Evolutionary conservation across 2,113 vertebrate genomes (phyloP).

Genomic region (Daubentonia madagascariensis): DNA sequence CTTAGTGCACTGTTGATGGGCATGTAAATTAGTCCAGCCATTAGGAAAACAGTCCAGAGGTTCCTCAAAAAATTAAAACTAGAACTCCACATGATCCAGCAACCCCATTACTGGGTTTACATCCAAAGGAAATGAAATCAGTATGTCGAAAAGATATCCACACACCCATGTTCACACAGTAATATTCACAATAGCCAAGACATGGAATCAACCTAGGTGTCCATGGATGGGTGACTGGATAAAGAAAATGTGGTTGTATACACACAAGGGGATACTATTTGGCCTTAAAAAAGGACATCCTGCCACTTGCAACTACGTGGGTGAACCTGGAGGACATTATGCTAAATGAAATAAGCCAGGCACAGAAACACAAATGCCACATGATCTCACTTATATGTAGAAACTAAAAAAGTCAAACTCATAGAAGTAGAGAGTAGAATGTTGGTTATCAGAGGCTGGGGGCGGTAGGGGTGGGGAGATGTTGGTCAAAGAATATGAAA

Average conservation of each 20-base stretch:
- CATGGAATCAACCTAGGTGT: background rate
- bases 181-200: background rate
- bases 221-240: background rate
- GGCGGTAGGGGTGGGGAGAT: background rate
- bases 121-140: background rate
- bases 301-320: background rate
- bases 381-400: background rate
- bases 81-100: background rate
- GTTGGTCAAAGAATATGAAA: background rate
- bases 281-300: background rate
- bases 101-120: too few species aligned
- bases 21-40: background rate
- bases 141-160: background rate
- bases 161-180: background rate
- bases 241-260: background rate
- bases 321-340: background rate
- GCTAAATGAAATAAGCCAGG: background rate
- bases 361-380: background rate
- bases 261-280: fast-evolving
- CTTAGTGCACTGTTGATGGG: background rate
- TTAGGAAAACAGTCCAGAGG: background rate
- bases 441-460: background rate
- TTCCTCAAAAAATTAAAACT: background rate
- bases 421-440: background rate
- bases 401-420: background rate